These are phyloP conservation scores for Drosophila picticornis DNA, from an alignment of 2,888 invertebrate species.

Conservation along the genomic window DNA sequence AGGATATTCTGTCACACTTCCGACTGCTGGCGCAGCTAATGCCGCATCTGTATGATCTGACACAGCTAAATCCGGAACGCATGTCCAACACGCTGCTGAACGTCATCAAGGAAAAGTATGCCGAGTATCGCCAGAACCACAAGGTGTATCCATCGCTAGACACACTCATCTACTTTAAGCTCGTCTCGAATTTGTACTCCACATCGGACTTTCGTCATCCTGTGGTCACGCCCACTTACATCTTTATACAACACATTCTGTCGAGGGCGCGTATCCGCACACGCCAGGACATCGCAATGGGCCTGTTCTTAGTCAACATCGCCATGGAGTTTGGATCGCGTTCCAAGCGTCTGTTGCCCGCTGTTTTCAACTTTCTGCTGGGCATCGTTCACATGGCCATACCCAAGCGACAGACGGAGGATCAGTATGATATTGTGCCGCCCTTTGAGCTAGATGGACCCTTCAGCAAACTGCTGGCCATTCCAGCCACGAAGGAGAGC, in stretches of 20 bases:
- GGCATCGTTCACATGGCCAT: slow-evolving; percentile 91
- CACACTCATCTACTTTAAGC: slow-evolving; percentile 92
- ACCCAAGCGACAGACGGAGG: slow-evolving; percentile 87
- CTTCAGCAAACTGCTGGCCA: slow-evolving; percentile 87
- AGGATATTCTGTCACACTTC: slow-evolving; percentile 86
- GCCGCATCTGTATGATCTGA: slow-evolving; percentile 89
- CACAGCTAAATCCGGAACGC: slow-evolving; percentile 89
- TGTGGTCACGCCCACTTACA: slow-evolving; percentile 93
- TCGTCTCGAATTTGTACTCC: slow-evolving; percentile 92
- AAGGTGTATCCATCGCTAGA: slow-evolving; percentile 89
- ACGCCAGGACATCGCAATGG: slow-evolving; percentile 90
- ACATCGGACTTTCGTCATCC: slow-evolving; percentile 96
- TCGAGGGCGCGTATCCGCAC: slow-evolving; percentile 88
- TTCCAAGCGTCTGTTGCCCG: slow-evolving; percentile 93
- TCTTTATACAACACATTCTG: slow-evolving; percentile 94
- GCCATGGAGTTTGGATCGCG: slow-evolving; percentile 91
- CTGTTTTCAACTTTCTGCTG: slow-evolving; percentile 91
- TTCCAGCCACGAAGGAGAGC: slow-evolving; percentile 81
- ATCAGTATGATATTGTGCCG: slow-evolving; percentile 88
- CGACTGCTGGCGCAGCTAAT: slow-evolving; percentile 87
- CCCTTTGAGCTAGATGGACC: slow-evolving; percentile 88
- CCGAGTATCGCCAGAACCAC: slow-evolving; percentile 87
- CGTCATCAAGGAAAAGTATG: slow-evolving; percentile 90
- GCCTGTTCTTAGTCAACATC: slow-evolving; percentile 91
- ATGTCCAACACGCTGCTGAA: slow-evolving; percentile 89